These are phyloP conservation scores for Esox niger DNA, from an alignment of 2,113 vertebrate species.

Conservation along the genomic window DNA sequence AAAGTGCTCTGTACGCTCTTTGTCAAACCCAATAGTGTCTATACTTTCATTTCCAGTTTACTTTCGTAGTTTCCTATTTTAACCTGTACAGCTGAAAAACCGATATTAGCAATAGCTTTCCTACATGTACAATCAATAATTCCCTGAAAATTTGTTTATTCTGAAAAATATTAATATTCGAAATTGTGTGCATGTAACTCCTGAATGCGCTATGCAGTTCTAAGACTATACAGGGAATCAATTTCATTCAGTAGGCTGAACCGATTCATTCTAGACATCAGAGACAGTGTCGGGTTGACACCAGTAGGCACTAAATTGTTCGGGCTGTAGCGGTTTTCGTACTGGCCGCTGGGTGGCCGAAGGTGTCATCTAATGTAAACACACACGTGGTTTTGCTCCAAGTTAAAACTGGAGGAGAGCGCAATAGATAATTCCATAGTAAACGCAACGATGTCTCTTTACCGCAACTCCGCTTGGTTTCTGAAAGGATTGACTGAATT, in stretches of 20 bases:
- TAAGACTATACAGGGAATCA: too few relatives aligned
- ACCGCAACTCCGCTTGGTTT: slow-evolving; percentile 78
- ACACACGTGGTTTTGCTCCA: slow-evolving; percentile 50
- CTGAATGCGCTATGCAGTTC: too few relatives aligned
- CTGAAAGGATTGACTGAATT: slow-evolving; percentile 74
- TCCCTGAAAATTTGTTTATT: too few relatives aligned
- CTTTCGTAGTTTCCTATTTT: too few relatives aligned
- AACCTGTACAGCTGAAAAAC: too few relatives aligned
- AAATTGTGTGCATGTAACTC: too few relatives aligned
- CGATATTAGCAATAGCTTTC: too few relatives aligned
- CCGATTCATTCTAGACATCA: neutral
- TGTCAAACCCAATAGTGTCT: neutral
- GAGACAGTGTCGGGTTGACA: neutral
- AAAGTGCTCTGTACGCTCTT: neutral
- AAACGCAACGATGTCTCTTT: slow-evolving; percentile 69
- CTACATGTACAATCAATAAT: too few relatives aligned
- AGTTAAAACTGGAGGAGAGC: slow-evolving; percentile 42
- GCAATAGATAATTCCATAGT: slow-evolving; percentile 35
- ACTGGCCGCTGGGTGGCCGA: slow-evolving; percentile 31
- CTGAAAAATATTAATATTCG: too few relatives aligned
- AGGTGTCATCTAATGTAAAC: slow-evolving; percentile 15
- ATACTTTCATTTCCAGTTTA: too few relatives aligned
- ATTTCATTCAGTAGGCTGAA: too few relatives aligned
- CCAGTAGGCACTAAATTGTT: neutral
- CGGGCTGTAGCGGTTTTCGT: neutral